Evolutionary conservation across 2,113 vertebrate genomes (phyloP).

Genomic region (Syrrhaptes paradoxus): DNA sequence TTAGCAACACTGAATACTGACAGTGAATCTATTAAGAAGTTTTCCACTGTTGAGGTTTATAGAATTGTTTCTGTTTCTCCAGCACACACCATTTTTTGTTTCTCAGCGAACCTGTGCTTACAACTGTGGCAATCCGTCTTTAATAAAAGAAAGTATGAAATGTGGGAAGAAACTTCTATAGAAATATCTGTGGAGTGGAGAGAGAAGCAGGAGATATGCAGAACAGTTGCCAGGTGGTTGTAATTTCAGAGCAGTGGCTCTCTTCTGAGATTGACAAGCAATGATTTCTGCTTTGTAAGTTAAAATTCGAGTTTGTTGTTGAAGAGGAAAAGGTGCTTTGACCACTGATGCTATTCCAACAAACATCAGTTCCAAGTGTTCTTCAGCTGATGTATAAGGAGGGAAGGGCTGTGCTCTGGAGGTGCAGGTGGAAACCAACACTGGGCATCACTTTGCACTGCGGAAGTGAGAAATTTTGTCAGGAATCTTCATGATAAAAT

Average conservation of each 20-base stretch:
- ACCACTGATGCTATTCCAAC: background rate
- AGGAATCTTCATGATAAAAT: background rate
- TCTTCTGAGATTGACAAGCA: background rate
- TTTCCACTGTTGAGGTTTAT: background rate
- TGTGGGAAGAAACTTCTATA: background rate
- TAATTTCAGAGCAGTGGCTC: background rate
- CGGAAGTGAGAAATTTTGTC: background rate
- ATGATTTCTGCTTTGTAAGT: background rate
- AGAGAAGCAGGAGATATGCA: background rate
- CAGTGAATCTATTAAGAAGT: background rate
- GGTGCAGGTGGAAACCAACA: background rate
- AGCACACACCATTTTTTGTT: background rate
- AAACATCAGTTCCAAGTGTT: background rate
- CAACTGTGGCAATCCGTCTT: accelerated
- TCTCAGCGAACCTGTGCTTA: background rate
- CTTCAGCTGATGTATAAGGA: background rate
- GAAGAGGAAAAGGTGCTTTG: background rate
- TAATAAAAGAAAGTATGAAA: background rate
- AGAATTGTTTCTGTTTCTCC: background rate
- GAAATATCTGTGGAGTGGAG: background rate
- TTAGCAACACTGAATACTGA: background rate
- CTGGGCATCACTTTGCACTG: background rate
- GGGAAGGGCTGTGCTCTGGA: background rate
- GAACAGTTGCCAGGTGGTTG: background rate
- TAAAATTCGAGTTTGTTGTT: background rate